Percentiles rank a stretch among this genome's conserved stretches.
Conservation (phyloP, 2,888 invertebrate genomes). For the Philereme transversata region DNA sequence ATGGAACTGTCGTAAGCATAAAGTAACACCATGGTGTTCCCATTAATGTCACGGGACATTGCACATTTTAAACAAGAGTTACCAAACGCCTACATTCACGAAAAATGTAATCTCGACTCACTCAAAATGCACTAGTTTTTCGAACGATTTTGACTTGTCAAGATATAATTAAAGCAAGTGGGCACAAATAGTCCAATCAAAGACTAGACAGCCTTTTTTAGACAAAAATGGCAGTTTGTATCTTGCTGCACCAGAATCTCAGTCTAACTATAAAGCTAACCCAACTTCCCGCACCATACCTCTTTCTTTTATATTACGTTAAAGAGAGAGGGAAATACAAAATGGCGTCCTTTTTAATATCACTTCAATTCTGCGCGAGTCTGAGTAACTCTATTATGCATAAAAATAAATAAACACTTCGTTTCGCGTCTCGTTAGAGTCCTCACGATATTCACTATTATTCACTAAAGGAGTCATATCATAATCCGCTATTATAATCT, state of each 20-base stretch:
- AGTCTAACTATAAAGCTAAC: conserved; percentile 5
- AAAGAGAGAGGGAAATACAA: too few species aligned
- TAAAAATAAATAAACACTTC: too few species aligned
- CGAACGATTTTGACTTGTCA: neutral
- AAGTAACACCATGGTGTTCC: conserved; percentile 4
- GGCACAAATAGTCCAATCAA: conserved; percentile 21
- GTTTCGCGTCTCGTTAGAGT: conserved; percentile 10
- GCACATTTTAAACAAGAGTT: conserved; percentile 2
- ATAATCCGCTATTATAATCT: conserved; percentile 39
- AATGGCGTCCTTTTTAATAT: neutral
- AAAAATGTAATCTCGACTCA: neutral
- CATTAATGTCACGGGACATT: conserved; percentile 4
- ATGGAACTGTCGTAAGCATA: conserved; percentile 25
- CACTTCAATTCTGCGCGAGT: neutral
- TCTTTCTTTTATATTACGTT: too few species aligned
- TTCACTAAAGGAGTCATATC: conserved; percentile 5
- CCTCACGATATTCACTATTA: neutral
- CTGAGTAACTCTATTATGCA: conserved; percentile 11
- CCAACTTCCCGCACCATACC: neutral
- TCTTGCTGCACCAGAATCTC: conserved; percentile 22
- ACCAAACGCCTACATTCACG: neutral
- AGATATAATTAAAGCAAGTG: conserved; percentile 4
- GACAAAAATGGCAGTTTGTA: conserved; percentile 24
- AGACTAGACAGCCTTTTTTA: conserved; percentile 30
- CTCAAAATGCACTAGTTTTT: neutral